These are phyloP conservation scores for Cybosia mesomella DNA, from an alignment of 2,888 invertebrate species.

Conservation along the genomic window DNA sequence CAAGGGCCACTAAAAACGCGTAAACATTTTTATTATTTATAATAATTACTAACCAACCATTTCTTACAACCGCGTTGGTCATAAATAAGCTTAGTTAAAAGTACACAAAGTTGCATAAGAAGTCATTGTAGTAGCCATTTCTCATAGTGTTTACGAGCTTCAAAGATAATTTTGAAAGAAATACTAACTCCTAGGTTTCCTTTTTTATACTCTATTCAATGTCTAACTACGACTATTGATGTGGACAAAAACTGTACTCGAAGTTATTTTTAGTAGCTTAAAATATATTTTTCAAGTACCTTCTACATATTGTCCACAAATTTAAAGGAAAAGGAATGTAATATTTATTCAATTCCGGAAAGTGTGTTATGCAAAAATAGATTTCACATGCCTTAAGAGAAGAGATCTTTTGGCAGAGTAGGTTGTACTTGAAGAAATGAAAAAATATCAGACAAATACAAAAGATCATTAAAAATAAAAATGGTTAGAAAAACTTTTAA, in stretches of 20 bases:
- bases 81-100: conserved; percentile 12
- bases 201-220: conserved; percentile 11
- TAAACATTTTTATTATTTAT: neutral
- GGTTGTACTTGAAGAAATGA: too few species aligned
- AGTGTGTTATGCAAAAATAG: too few species aligned
- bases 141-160: conserved; percentile 11
- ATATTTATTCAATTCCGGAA: too few species aligned
- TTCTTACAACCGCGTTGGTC: conserved; percentile 3
- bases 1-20: neutral
- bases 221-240: neutral
- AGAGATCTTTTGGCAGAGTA: too few species aligned
- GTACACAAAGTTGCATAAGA: conserved; percentile 15
- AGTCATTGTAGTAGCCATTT: conserved; percentile 5
- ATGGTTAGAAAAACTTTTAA: too few species aligned
- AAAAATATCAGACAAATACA: too few species aligned
- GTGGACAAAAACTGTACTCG: neutral
- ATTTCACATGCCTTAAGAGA: too few species aligned
- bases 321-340: too few species aligned
- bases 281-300: too few species aligned
- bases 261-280: too few species aligned
- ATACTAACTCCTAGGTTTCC: neutral
- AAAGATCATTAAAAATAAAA: too few species aligned
- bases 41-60: neutral
- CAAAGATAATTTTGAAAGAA: conserved; percentile 3
- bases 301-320: too few species aligned